These are phyloP conservation scores for Erpornis zantholeuca DNA, from an alignment of 2,113 vertebrate genomes.

Conservation along the genomic window DNA sequence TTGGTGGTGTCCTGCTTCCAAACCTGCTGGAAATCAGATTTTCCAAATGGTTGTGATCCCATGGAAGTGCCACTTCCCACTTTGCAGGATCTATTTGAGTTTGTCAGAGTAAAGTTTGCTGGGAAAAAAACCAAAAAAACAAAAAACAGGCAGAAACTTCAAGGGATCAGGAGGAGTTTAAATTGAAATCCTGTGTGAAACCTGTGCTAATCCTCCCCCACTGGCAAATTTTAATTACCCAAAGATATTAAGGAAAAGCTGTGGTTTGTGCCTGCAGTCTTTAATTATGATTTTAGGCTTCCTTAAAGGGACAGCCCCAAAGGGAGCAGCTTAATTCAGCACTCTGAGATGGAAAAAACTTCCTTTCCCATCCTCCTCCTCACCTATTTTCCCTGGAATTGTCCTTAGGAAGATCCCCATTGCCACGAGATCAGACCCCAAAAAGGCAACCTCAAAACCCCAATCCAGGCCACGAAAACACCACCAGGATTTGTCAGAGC, in stretches of 20 bases:
- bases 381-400: not conserved
- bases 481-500: not conserved
- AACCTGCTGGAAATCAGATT: no score
- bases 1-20: no score
- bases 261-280: not conserved
- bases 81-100: not conserved
- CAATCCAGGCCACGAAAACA: not conserved
- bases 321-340: not conserved
- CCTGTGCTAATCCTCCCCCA: slow-evolving; percentile 16
- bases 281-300: not conserved
- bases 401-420: not conserved
- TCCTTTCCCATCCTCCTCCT: not conserved
- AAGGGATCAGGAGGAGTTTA: not conserved
- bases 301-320: not conserved
- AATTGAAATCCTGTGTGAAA: not conserved
- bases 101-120: not conserved
- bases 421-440: not conserved
- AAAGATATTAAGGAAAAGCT: not conserved
- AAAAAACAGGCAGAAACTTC: not conserved
- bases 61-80: no score
- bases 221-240: slow-evolving; percentile 6
- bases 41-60: no score
- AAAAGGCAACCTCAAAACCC: not conserved
- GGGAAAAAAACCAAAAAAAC: not conserved
- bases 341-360: not conserved